Base-by-base conservation (phyloP, 2,888 invertebrate species). In the Watsonalla cultraria region DNA sequence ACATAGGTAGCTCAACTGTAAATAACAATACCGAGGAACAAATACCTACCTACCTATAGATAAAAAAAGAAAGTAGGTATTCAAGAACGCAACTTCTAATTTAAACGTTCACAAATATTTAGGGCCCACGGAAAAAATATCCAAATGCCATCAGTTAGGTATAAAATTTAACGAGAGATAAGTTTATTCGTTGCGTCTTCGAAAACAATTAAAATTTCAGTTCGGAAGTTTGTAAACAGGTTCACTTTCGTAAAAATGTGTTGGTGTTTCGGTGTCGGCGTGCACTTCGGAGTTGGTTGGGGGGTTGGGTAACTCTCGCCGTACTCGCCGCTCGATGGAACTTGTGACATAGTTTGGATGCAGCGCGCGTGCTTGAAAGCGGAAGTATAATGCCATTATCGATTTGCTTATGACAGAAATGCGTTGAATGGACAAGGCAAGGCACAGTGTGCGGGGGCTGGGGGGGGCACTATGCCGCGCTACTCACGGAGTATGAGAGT, bases 351-450 rank as follows among this genome's bases (percentile, higher is more conserved):
- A 82, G 76, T 83, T 82, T 72, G 77, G 82, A 81, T 86, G 87
- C 86, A 86, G 65, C 79, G 82, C 83, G 85, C 85, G 86, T 86
- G 82, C 78, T 82, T 78, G 73, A 75, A 83, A 80, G 78, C 90
- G 90, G 90, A 90, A 90, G 87, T 86, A 82, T 84, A 87, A 86
- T 90, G 90, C 84, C 84, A 89, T 87, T 90, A 90, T 90, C 87
- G 90, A 90, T 90, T 88, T 81, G 85, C 86, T 84, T 87, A 89
- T 86, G 87, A 89, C 90, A 88, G 87, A 86, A 85, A 86, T 87
- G 88, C 88, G 84, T 87, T 90, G 90, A 90, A 90, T 90, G 89
- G 85, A 84, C 75, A 76, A 76, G 82, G 81, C 75, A 76, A 76
- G 82, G 81, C 65, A 73, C 65, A 60, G 55, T 57, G 72, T 55